Percentiles rank a stretch among this genome's conserved stretches.
These are phyloP conservation scores for Heterocephalus glaber DNA, from an alignment of 2,113 vertebrate species.

Conservation along the genomic window DNA sequence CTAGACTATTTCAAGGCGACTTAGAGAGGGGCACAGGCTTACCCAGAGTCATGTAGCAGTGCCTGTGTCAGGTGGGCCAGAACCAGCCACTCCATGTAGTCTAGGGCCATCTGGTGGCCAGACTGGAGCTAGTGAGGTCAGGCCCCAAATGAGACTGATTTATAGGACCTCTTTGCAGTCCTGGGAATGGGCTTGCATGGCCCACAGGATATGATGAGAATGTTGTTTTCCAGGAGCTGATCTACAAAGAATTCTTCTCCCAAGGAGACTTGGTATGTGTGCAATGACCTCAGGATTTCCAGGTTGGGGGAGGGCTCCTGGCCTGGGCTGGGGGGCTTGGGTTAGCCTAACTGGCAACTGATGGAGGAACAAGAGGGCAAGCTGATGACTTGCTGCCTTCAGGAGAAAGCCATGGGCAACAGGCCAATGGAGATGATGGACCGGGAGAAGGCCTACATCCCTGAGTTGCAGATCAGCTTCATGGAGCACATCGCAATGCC, in stretches of 20 bases:
- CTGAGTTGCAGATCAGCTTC: slow-evolving; percentile 98
- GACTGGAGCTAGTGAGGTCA: background rate
- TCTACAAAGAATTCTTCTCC: slow-evolving; percentile 99
- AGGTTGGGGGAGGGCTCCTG: background rate
- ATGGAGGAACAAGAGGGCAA: background rate
- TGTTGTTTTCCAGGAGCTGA: slow-evolving; percentile 91
- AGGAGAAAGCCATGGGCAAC: slow-evolving; percentile 99
- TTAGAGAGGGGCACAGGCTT: background rate
- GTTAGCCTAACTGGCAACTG: background rate
- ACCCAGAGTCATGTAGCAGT: background rate
- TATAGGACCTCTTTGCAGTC: background rate
- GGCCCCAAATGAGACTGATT: background rate
- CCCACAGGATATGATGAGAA: background rate
- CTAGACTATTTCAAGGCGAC: background rate
- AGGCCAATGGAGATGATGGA: slow-evolving; percentile 99
- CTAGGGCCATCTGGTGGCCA: background rate
- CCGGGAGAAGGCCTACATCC: slow-evolving; percentile 98
- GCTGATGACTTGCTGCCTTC: slow-evolving; percentile 1
- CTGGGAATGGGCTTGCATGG: background rate
- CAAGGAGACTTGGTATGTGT: slow-evolving; percentile 97
- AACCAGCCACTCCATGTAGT: background rate
- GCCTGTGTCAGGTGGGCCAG: background rate
- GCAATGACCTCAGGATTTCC: background rate
- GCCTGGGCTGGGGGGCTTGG: background rate
- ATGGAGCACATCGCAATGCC: slow-evolving; percentile 99